Base-by-base conservation (phyloP, 2,797 vertebrate species). In the Sciurus vulgaris region DNA sequence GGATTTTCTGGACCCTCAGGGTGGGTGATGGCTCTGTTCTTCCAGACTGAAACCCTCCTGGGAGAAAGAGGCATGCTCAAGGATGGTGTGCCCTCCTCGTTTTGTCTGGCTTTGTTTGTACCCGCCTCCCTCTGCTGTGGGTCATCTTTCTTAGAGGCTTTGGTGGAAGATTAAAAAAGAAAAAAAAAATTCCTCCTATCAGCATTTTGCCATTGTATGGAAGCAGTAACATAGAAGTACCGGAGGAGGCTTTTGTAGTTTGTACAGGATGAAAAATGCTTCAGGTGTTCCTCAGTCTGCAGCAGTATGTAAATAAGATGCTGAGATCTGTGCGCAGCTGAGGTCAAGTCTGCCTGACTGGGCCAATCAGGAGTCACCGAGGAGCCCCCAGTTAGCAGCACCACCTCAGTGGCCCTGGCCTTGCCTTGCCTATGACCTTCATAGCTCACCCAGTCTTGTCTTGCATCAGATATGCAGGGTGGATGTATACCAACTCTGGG, bases 91-190 rank as follows among this genome's bases (percentile, higher is more conserved):
- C 41, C 65, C 67, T 79, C 61, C 76, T 87, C n/a, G 4, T 79
- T n/a, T 18, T 14, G 17, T 69, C 86, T 76, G 89, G 61, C 70
- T 96, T 92, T 96, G 86, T 94, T 56, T 76, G 35, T 14, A 33
- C 69, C 82, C 72, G 63, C 61, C 81, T 74, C 77, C 56, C 61
- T 22, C n/a, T 83, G 41, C 86, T 17, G 5, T 7, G 2, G 97
- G 91, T 94, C 94, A 84, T 95, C 97, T 97, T 97, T 95, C 92
- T 98, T 85, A 74, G 84, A 97, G 90, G 44, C 86, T 95, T 85
- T 15, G 78, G 81, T 63, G 86, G 47, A 47, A 98, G 95, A 93
- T 96, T 95, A 88, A 93, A 95, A 95, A 94, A 91, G 47, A 35
- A 91, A 89, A 83, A 95, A 96, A 98, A 91, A 91, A 96, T 78